phyloP scores from a whole-genome alignment of 2,797 vertebrate species.

The Leucoraja ocellata region DNA sequence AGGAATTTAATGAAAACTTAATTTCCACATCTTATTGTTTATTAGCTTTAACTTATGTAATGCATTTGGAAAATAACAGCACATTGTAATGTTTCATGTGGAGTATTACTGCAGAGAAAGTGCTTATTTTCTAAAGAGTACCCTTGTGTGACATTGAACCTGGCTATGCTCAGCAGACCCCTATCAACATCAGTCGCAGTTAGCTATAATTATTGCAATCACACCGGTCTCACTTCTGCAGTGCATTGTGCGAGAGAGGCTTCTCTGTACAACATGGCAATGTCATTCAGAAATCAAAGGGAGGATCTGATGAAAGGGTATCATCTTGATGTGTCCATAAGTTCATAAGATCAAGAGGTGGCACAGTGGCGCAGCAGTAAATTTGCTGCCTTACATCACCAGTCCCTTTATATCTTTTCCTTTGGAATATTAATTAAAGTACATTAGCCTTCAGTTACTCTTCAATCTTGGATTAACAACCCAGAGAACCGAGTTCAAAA shows the following conservation, averaged over 20 bases:
- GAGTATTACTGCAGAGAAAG: not conserved
- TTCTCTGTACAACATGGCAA: not conserved
- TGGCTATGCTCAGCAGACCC: no score
- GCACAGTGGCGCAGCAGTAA: no score
- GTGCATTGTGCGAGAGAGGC: not conserved
- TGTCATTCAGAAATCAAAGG: not conserved
- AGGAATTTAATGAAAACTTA: not conserved
- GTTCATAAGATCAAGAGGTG: no score
- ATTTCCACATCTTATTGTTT: not conserved
- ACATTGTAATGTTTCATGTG: not conserved
- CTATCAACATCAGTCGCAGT: not conserved
- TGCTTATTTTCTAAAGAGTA: not conserved
- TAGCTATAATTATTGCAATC: not conserved
- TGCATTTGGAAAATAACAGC: not conserved
- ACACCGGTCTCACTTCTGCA: not conserved
- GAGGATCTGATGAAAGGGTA: no score
- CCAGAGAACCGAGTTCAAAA: no score
- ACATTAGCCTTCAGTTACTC: no score
- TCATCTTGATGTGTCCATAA: no score
- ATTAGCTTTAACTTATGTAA: not conserved
- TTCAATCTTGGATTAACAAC: no score
- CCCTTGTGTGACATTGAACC: not conserved
- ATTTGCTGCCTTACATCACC: no score
- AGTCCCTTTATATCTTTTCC: no score
- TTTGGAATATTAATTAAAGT: no score